Base-by-base conservation (phyloP, 2,113 vertebrate genomes). In the Gopherus evgoodei region DNA sequence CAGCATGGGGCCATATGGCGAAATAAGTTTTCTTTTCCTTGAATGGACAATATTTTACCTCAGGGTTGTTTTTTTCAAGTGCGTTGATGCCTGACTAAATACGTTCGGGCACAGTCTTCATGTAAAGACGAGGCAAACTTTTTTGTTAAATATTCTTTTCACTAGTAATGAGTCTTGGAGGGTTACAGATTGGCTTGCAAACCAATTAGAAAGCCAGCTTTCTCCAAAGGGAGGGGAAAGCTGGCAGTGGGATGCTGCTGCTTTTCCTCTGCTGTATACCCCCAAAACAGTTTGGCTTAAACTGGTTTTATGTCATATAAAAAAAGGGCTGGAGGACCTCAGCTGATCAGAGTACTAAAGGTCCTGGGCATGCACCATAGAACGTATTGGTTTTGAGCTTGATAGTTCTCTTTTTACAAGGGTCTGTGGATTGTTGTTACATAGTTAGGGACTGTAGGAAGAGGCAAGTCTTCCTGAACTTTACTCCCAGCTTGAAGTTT, bases 121-220 rank as follows among this genome's bases (percentile, higher is more conserved):
- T 95, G 97, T 97, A 91, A 96, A 98, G 98, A 99, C 97, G 98
- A 98, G 97, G 95, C 52, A 76, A 96, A 92, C 95, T 98, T 94
- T 98, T 93, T 98, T 98, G 98, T 99, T 99, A 99, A 99, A 98
- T 99, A 99, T 99, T 99, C 98, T 98, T 98, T 98, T 99, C 98
- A 93, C 98, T 98, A 98, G 98, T 98, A 97, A 98, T 92, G 93
- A 97, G 95, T 95, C 93, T 91, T 95, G 91, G 94, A 98, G 85
- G 98, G 98, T 96, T 89, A 76, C 84, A 97, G 98, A 93, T 95
- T 72, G 93, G 91, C 90, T 78, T 8, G 92, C 79, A 84, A 95
- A 89, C 99, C 99, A 99, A 98, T 99, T 96, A 97, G 72, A 83
- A 97, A 95, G 95, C 93, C 47, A 54, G 83, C 89, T 90, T 85